A percentile compares a stretch with the other conserved stretches of the same genome.
Conservation (phyloP, 2,888 invertebrate species). For the Coelopa pilipes region DNA sequence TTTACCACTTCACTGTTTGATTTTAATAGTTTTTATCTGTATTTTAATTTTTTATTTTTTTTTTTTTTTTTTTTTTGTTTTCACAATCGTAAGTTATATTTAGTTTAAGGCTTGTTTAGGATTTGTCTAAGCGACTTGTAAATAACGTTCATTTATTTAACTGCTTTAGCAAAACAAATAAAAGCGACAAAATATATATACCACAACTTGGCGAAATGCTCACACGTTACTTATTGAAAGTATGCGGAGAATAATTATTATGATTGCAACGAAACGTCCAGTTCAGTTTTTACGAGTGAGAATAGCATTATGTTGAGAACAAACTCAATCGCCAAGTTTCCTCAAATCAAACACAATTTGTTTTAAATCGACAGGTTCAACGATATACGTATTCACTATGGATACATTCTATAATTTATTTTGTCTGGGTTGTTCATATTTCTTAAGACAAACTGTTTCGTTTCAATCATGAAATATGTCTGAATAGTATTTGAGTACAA, state of each 20-base stretch:
- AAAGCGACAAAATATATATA: not conserved
- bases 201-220: no score
- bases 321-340: no score
- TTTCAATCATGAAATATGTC: no score
- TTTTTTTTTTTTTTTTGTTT: not conserved
- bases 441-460: no score
- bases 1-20: not conserved
- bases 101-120: not conserved
- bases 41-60: not conserved
- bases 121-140: constrained; percentile 24
- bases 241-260: not conserved
- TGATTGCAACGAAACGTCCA: constrained; percentile 16
- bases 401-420: no score
- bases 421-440: no score
- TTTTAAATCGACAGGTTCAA: no score
- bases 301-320: not conserved
- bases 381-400: no score
- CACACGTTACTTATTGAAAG: no score
- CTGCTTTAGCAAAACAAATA: constrained; percentile 10
- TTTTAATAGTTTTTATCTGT: constrained; percentile 1
- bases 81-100: not conserved
- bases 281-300: constrained; percentile 12
- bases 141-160: constrained; percentile 24
- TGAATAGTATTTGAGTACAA: no score
- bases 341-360: no score